Percentiles rank a stretch among this genome's conserved stretches.
phyloP scores from a whole-genome alignment of 2,113 vertebrate genomes.

The Gasterosteus aculeatus region DNA sequence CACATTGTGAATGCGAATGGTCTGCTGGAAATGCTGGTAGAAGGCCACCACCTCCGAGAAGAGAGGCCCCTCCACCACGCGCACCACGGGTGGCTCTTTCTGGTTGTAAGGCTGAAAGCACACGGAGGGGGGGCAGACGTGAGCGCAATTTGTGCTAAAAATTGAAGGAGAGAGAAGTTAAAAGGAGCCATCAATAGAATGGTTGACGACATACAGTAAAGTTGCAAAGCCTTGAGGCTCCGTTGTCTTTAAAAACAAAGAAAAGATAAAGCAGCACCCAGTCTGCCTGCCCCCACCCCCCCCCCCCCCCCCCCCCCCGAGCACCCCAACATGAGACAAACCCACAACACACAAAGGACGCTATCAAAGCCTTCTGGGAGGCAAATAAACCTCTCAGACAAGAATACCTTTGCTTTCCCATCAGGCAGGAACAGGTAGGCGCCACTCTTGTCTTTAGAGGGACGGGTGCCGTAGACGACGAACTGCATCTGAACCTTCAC shows the following conservation, averaged over 20 bases:
- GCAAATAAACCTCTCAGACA: slow-evolving; percentile 32
- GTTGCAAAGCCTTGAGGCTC: not conserved
- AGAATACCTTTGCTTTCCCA: slow-evolving; percentile 89
- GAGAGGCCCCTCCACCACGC: slow-evolving; percentile 91
- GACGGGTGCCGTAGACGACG: slow-evolving; percentile 90
- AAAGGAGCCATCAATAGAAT: not conserved
- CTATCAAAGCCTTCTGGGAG: slow-evolving; percentile 38
- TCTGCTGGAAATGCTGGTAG: slow-evolving; percentile 90
- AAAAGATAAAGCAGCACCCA: slow-evolving; percentile 40
- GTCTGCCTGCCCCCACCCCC: slow-evolving; percentile 18
- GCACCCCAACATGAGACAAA: slow-evolving; percentile 35
- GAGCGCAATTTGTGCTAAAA: not conserved
- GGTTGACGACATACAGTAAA: not conserved
- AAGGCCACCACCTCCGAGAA: slow-evolving; percentile 90
- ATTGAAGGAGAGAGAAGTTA: not conserved
- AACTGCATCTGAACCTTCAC: slow-evolving; percentile 87
- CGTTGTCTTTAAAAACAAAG: slow-evolving; percentile 24
- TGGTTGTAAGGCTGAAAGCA: slow-evolving; percentile 85
- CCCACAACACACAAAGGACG: slow-evolving; percentile 27
- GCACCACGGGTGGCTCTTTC: slow-evolving; percentile 88
- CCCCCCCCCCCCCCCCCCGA: slow-evolving; percentile 39
- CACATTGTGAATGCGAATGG: slow-evolving; percentile 89
- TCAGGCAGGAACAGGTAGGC: slow-evolving; percentile 98
- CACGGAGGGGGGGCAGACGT: not conserved
- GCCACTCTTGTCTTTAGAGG: slow-evolving; percentile 96